Percentiles rank a stretch among this genome's conserved stretches.
phyloP scores from a whole-genome alignment of 2,888 invertebrate species.

The Drosophila putrida region DNA sequence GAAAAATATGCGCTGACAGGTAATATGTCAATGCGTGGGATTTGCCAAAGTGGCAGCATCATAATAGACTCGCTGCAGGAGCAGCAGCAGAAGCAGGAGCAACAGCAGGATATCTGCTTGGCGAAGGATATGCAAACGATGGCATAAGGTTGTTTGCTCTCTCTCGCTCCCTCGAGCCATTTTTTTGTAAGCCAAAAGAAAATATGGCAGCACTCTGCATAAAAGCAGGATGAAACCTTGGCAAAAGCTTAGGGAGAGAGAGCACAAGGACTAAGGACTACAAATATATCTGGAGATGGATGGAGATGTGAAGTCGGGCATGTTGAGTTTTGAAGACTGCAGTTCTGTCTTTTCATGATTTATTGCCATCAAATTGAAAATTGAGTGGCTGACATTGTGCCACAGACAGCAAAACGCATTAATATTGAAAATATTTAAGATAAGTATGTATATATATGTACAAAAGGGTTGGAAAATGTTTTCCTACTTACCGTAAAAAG shows the following conservation, averaged over 20 bases:
- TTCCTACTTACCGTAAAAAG: slow-evolving; percentile 90
- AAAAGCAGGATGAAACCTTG: slow-evolving; percentile 26
- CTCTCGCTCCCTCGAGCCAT: slow-evolving; percentile 44
- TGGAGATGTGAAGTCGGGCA: background rate
- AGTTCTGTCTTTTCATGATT: slow-evolving; percentile 57
- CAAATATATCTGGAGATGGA: background rate
- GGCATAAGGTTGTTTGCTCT: slow-evolving; percentile 54
- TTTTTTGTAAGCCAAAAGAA: slow-evolving; percentile 61
- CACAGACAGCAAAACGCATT: slow-evolving; percentile 40
- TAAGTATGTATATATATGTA: background rate
- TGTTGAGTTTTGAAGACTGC: slow-evolving; percentile 29
- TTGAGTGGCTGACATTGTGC: slow-evolving; percentile 63
- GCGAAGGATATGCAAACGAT: slow-evolving; percentile 46
- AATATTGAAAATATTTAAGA: slow-evolving; percentile 28
- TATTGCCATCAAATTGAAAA: slow-evolving; percentile 72
- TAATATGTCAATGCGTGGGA: slow-evolving; percentile 81
- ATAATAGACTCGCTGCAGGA: slow-evolving; percentile 63
- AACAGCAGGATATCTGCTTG: slow-evolving; percentile 11
- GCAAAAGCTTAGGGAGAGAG: slow-evolving; percentile 7
- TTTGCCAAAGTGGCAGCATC: slow-evolving; percentile 68
- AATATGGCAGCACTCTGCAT: slow-evolving; percentile 73
- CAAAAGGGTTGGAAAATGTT: slow-evolving; percentile 1
- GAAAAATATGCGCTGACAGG: slow-evolving; percentile 82
- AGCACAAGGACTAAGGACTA: slow-evolving; percentile 2
- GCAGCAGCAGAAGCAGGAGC: slow-evolving; percentile 14